Percentiles rank a stretch among this genome's conserved stretches.
These are phyloP conservation scores for Rhincodon typus DNA, from an alignment of 2,797 vertebrate species.

Conservation along the genomic window DNA sequence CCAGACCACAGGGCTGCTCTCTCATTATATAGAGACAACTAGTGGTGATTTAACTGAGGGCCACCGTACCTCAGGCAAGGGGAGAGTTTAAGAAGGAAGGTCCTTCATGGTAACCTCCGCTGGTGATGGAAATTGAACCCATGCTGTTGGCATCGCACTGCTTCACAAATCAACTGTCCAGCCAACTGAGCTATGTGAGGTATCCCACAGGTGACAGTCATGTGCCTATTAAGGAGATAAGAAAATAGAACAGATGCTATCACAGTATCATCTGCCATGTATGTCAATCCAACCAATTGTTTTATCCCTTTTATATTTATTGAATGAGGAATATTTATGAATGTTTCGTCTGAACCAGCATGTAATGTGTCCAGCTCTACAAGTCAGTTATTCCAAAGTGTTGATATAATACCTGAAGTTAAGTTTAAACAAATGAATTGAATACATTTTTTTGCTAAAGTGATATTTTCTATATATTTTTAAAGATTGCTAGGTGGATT, in stretches of 20 bases:
- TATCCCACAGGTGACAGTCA: no score
- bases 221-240: neutral
- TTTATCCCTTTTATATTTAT: neutral
- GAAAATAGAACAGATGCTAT: neutral
- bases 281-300: neutral
- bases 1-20: no score
- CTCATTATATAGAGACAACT: no score
- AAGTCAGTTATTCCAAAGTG: neutral
- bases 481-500: slow-evolving; percentile 56
- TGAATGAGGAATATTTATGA: neutral
- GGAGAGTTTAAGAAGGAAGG: no score
- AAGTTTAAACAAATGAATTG: neutral
- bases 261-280: neutral
- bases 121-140: no score
- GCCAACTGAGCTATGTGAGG: no score
- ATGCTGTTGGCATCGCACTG: no score
- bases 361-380: neutral
- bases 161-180: no score
- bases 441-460: neutral
- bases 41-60: no score
- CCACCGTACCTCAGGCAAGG: no score
- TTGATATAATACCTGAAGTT: neutral
- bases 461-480: slow-evolving; percentile 15
- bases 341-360: neutral
- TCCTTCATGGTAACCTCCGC: no score